phyloP scores from a whole-genome alignment of 2,888 invertebrate species.

The Fragum fragum region DNA sequence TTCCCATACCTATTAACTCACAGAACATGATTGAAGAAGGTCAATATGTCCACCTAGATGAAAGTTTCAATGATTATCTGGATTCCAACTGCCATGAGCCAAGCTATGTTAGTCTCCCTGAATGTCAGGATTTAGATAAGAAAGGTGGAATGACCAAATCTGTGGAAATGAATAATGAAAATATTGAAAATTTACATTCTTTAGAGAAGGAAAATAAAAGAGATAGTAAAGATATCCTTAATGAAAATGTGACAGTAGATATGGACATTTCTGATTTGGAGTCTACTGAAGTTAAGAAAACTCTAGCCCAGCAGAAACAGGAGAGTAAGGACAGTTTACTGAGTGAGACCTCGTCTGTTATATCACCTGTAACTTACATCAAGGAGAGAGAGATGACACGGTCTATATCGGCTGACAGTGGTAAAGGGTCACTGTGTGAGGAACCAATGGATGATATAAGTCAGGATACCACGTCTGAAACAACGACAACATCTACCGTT shows the following conservation, averaged over 20 bases:
- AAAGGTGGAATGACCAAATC: constrained; percentile 1
- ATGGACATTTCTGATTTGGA: constrained; percentile 67
- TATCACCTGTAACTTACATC: constrained; percentile 44
- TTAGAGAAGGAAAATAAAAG: constrained; percentile 3
- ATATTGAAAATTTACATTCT: constrained; percentile 39
- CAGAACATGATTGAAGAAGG: constrained; percentile 53
- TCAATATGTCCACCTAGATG: constrained; percentile 49
- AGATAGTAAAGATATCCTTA: constrained; percentile 67
- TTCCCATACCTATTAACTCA: constrained; percentile 69
- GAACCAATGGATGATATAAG: constrained; percentile 55
- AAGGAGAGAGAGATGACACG: constrained; percentile 68
- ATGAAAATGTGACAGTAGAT: constrained; percentile 71
- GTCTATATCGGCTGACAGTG: constrained; percentile 77
- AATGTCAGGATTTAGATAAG: constrained; percentile 15
- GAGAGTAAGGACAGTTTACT: constrained; percentile 78
- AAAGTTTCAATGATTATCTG: constrained; percentile 49
- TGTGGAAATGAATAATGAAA: constrained; percentile 8
- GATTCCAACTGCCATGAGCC: constrained; percentile 16
- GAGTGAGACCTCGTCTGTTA: constrained; percentile 68
- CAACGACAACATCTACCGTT: neutral
- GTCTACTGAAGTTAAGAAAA: constrained; percentile 29
- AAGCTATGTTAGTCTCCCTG: constrained; percentile 10
- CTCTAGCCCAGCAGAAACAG: constrained; percentile 63
- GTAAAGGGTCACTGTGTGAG: constrained; percentile 77
- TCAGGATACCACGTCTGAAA: neutral